phyloP scores from a whole-genome alignment of 2,113 vertebrate species.

The Nothobranchius furzeri region DNA sequence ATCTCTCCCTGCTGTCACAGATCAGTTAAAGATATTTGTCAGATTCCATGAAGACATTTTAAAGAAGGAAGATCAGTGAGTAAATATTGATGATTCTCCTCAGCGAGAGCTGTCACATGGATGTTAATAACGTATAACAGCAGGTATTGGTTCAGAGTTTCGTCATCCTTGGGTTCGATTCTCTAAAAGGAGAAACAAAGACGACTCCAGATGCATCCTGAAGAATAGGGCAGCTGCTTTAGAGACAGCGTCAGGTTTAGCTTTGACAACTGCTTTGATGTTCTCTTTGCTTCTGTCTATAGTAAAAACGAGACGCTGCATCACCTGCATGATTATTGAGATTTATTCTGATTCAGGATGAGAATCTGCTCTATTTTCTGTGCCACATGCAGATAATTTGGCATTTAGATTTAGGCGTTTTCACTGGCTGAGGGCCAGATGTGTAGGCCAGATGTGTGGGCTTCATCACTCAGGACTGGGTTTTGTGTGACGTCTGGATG shows the following conservation, averaged over 20 bases:
- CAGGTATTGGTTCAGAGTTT: conserved; percentile 29
- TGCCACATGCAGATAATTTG: conserved; percentile 4
- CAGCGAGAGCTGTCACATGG: background rate
- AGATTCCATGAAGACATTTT: too few species aligned
- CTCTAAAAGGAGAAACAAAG: background rate
- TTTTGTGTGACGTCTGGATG: background rate
- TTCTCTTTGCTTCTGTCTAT: conserved; percentile 2
- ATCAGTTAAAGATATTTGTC: too few species aligned
- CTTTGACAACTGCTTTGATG: conserved; percentile 36
- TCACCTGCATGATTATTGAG: conserved; percentile 2
- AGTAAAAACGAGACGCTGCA: conserved; percentile 1
- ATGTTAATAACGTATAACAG: conserved; percentile 10
- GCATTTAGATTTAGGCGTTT: conserved; percentile 25
- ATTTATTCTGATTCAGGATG: conserved; percentile 3
- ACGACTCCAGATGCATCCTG: conserved; percentile 9
- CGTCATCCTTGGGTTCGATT: conserved; percentile 17
- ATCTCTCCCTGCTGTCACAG: too few species aligned
- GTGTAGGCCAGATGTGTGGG: background rate
- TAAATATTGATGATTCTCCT: background rate
- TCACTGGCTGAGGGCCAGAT: conserved; percentile 7
- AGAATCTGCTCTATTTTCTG: background rate
- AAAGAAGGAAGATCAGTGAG: background rate
- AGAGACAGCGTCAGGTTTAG: conserved; percentile 18
- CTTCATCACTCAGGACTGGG: background rate
- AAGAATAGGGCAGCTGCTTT: conserved; percentile 21